Conservation (phyloP, 2,797 vertebrate species). For the Prionace glauca region DNA sequence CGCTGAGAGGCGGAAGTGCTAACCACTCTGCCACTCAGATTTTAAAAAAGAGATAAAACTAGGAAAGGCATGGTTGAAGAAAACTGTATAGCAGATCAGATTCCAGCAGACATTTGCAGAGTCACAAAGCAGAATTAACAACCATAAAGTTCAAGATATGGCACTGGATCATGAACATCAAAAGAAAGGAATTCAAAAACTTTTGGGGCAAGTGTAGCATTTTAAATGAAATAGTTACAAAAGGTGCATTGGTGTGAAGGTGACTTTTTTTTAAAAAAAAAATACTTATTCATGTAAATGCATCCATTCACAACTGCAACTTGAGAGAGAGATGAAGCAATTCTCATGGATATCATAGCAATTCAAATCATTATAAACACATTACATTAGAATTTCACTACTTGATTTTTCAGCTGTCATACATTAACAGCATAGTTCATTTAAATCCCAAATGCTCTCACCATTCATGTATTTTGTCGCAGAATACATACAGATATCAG, state of each 20-base stretch:
- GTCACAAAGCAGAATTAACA: neutral
- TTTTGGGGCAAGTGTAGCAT: neutral
- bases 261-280: neutral
- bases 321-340: neutral
- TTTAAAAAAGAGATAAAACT: neutral
- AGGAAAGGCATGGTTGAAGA: neutral
- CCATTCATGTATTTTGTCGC: conserved; percentile 96
- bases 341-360: neutral
- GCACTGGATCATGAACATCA: neutral
- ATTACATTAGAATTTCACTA: neutral
- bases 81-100: neutral
- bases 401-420: neutral
- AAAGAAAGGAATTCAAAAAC: neutral
- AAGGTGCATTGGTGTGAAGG: neutral
- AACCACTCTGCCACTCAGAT: too few relatives aligned
- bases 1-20: too few relatives aligned
- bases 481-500: conserved; percentile 88
- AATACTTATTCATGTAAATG: neutral
- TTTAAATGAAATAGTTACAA: neutral
- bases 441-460: conserved; percentile 49
- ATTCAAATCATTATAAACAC: neutral
- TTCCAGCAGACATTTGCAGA: neutral
- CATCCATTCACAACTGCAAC: neutral
- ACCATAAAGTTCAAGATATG: neutral
- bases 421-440: neutral